These are phyloP conservation scores for Meda fulgida DNA, from an alignment of 2,797 vertebrate genomes.

Conservation along the genomic window DNA sequence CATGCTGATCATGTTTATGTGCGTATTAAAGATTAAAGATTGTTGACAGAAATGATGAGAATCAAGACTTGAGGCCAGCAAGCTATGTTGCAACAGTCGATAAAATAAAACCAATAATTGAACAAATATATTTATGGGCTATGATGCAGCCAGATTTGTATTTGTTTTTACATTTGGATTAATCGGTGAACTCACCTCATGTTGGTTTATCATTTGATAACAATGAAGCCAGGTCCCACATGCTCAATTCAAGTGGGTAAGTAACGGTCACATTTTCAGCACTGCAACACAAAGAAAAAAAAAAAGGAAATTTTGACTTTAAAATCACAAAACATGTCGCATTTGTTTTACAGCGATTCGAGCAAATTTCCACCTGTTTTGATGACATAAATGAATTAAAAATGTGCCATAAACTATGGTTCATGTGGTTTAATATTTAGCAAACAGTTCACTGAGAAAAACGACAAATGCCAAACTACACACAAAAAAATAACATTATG, in stretches of 20 bases:
- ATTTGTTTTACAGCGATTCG: background rate
- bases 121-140: background rate
- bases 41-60: background rate
- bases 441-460: background rate
- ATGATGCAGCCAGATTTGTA: background rate
- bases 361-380: background rate
- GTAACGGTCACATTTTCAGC: slow-evolving; percentile 43
- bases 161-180: background rate
- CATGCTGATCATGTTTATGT: too few relatives aligned
- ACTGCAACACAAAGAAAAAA: slow-evolving; percentile 47
- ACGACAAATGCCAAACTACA: background rate
- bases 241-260: slow-evolving; percentile 18
- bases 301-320: background rate
- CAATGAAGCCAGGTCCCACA: slow-evolving; percentile 38
- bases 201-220: slow-evolving; percentile 41
- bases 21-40: too few relatives aligned
- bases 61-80: background rate
- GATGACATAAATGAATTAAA: background rate
- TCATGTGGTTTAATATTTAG: too few relatives aligned
- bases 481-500: background rate
- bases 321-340: background rate
- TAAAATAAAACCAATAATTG: background rate
- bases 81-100: background rate
- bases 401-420: background rate
- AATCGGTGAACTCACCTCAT: slow-evolving; percentile 52